Conservation (phyloP, 2,113 vertebrate species). For the Psittacus erithacus region DNA sequence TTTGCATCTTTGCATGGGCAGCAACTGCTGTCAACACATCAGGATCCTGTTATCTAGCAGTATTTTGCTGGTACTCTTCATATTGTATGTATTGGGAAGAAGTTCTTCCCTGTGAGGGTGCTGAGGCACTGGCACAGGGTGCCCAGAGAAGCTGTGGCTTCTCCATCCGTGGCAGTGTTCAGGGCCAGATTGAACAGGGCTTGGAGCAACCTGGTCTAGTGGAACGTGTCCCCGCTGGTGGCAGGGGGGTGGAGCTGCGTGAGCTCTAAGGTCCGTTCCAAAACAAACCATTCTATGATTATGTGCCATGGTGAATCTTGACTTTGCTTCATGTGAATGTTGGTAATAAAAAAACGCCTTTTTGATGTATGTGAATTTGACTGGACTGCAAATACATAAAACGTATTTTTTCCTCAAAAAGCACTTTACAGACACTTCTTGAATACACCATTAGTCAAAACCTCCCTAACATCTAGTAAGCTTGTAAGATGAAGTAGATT, state of each 20-base stretch:
- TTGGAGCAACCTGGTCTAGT: not conserved
- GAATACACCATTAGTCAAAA: not conserved
- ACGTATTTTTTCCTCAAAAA: not conserved
- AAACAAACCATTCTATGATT: not conserved
- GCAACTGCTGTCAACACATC: not conserved
- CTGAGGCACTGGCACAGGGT: not conserved
- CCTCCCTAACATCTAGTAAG: not conserved
- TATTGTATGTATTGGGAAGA: not conserved
- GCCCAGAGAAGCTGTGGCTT: not conserved
- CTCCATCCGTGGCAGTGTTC: not conserved
- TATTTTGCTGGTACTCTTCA: not conserved
- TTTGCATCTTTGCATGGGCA: not conserved
- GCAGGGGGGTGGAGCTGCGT: not conserved
- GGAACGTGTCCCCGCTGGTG: not conserved
- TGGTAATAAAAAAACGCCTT: not conserved
- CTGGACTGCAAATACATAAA: not conserved
- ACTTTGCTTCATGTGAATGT: not conserved
- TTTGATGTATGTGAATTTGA: not conserved
- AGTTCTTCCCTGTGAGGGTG: not conserved
- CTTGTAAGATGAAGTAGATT: not conserved
- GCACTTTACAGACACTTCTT: not conserved
- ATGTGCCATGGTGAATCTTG: not conserved
- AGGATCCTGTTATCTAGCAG: not conserved
- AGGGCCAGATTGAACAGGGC: not conserved
- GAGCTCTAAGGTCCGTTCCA: not conserved